Evolutionary conservation across 1,140 invertebrate species (phyloP).

Genomic region (Whitmania pigra): DNA sequence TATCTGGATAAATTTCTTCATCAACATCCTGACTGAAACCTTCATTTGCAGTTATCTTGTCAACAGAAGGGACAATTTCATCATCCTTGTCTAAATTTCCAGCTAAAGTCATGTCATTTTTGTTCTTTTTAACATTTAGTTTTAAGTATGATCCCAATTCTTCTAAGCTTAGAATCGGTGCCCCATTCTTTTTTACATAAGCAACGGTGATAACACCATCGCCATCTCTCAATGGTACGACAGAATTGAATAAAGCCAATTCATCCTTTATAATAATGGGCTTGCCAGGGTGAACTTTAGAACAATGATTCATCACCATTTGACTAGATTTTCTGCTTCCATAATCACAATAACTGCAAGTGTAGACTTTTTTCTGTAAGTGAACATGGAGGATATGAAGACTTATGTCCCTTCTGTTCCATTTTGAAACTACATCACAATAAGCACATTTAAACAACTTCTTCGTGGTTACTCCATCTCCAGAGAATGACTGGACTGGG

Average conservation of each 20-base stretch:
- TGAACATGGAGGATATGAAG: slow-evolving; percentile 18
- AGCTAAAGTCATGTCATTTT: not conserved
- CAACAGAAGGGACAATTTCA: not conserved
- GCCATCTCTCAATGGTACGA: slow-evolving; percentile 9
- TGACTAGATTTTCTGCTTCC: slow-evolving; percentile 17
- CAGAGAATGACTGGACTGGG: too few species aligned
- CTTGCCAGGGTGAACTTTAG: slow-evolving; percentile 8
- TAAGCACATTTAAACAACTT: slow-evolving; percentile 17
- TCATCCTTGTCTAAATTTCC: not conserved
- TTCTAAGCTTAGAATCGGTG: slow-evolving; percentile 3
- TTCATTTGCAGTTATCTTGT: not conserved
- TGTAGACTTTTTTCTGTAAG: slow-evolving; percentile 12
- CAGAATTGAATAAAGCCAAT: slow-evolving; percentile 15
- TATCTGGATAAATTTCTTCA: too few species aligned
- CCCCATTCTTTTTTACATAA: slow-evolving; percentile 6
- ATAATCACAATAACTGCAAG: slow-evolving; percentile 14
- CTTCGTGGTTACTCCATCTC: not conserved
- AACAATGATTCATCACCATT: slow-evolving; percentile 12
- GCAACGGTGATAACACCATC: slow-evolving; percentile 7
- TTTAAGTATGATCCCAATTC: slow-evolving; percentile 9
- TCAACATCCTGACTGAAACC: slow-evolving; percentile 1
- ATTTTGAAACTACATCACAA: slow-evolving; percentile 16
- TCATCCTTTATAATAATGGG: slow-evolving; percentile 8
- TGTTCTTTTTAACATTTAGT: not conserved
- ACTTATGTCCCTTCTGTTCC: slow-evolving; percentile 17